These are phyloP conservation scores for Erebia ligea DNA, from an alignment of 2,888 invertebrate species.

Conservation along the genomic window DNA sequence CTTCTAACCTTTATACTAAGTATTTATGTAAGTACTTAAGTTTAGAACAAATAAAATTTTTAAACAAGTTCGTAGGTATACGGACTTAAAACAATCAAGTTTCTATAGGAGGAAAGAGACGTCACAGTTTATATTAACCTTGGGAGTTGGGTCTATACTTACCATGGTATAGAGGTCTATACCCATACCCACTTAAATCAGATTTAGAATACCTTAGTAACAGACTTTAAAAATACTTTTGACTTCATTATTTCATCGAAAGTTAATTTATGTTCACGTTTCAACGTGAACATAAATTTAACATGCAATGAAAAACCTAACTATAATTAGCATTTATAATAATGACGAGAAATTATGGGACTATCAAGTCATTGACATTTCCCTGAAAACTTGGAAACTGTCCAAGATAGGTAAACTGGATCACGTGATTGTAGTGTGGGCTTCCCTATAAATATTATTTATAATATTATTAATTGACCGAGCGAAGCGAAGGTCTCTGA, in stretches of 20 bases:
- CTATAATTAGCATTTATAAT: neutral
- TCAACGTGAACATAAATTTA: neutral
- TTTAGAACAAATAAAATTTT: neutral
- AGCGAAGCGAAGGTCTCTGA: no score
- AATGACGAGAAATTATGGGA: neutral
- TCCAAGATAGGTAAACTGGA: conserved; percentile 15
- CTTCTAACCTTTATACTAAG: conserved; percentile 8
- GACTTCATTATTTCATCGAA: neutral
- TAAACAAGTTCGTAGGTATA: neutral
- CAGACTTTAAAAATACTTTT: no score
- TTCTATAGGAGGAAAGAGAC: conserved; percentile 2
- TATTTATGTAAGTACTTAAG: neutral
- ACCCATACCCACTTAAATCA: no score
- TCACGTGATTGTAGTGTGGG: neutral
- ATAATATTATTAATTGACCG: no score
- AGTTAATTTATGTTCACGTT: conserved; percentile 10
- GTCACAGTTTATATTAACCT: neutral
- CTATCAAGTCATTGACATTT: conserved; percentile 33
- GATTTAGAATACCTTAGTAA: no score
- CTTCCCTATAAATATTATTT: conserved; percentile 10
- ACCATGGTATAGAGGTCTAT: no score
- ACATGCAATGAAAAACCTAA: neutral
- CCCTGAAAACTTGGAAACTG: conserved; percentile 27
- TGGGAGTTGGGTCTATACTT: neutral
- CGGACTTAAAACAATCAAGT: conserved; percentile 7